Evolutionary conservation across 2,888 invertebrate species (phyloP).

Genomic region (Synanthedon vespiformis): DNA sequence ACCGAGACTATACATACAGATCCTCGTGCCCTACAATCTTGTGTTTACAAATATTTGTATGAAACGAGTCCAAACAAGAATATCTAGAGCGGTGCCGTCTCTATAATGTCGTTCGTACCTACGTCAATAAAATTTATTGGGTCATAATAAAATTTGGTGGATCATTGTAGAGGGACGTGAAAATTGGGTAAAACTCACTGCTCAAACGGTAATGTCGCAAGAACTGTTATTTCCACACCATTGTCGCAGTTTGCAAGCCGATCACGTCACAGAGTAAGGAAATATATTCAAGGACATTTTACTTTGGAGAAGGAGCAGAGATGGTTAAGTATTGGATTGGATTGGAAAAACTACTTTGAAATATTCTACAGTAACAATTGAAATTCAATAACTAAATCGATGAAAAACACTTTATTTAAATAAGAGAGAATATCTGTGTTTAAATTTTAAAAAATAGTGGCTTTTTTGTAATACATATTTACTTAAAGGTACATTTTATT

Average conservation of each 20-base stretch:
- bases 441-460: no score
- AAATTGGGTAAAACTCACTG: background rate
- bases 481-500: no score
- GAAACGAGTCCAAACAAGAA: no score
- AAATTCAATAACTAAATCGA: no score
- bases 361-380: no score
- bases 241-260: constrained; percentile 7
- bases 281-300: constrained; percentile 9
- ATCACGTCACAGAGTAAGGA: constrained; percentile 7
- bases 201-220: constrained; percentile 6
- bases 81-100: no score
- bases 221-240: constrained; percentile 12
- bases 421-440: no score
- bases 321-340: background rate
- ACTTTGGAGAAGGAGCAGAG: background rate
- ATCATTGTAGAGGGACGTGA: background rate
- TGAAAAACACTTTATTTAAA: no score
- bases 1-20: no score
- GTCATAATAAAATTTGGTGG: background rate
- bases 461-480: no score
- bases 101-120: background rate
- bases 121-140: background rate
- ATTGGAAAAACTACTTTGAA: background rate
- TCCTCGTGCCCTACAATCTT: no score
- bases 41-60: no score